Evolutionary conservation across 2,797 vertebrate species (phyloP).

Genomic region (Moxostoma hubbsi): DNA sequence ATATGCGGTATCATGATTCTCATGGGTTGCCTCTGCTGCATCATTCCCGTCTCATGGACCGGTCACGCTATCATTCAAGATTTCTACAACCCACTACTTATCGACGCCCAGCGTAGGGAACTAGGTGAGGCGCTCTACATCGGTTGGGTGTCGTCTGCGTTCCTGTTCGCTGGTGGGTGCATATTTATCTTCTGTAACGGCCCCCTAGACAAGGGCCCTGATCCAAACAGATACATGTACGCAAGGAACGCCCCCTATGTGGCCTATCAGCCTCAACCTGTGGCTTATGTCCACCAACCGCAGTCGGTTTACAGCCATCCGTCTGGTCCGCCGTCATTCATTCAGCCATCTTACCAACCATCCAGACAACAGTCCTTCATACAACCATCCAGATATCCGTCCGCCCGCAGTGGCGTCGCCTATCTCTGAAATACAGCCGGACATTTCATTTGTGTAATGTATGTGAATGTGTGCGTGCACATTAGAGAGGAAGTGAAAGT

Average conservation of each 20-base stretch:
- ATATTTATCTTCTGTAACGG: conserved; percentile 80
- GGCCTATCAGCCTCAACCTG: conserved; percentile 65
- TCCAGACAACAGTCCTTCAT: conserved; percentile 57
- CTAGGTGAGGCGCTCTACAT: conserved; percentile 92
- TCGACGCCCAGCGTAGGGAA: conserved; percentile 84
- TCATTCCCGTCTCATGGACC: conserved; percentile 91
- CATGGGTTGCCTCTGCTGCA: conserved; percentile 75
- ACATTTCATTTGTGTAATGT: not conserved
- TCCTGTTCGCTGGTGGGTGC: conserved; percentile 82
- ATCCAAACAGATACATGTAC: conserved; percentile 68
- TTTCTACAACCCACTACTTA: conserved; percentile 86
- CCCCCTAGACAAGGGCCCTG: conserved; percentile 59
- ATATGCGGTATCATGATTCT: conserved; percentile 82
- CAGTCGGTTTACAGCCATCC: conserved; percentile 50
- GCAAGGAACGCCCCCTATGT: conserved; percentile 66
- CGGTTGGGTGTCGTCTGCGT: conserved; percentile 83
- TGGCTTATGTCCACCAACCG: conserved; percentile 26
- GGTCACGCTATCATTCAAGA: conserved; percentile 84
- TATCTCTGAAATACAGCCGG: conserved; percentile 70
- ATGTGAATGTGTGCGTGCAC: not conserved
- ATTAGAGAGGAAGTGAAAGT: not conserved
- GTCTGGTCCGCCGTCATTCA: conserved; percentile 54
- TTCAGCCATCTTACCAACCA: conserved; percentile 64
- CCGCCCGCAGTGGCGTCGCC: conserved; percentile 73
- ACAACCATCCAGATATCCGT: conserved; percentile 72